These are phyloP conservation scores for Axea sp. DNA, from an alignment of 2,888 invertebrate species.

Conservation along the genomic window DNA sequence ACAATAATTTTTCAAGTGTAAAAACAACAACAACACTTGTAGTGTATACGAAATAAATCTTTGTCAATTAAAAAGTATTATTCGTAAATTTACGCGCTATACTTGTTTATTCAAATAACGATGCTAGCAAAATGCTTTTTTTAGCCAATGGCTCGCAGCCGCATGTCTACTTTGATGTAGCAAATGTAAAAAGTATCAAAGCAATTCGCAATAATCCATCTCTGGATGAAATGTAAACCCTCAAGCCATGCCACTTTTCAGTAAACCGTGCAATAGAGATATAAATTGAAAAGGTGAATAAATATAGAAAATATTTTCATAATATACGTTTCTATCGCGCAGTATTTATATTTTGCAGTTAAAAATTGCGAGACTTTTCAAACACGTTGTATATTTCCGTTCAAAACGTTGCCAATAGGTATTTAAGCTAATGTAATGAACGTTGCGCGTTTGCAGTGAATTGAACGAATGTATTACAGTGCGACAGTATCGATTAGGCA, in stretches of 20 bases:
- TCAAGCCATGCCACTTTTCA: slow-evolving; percentile 15
- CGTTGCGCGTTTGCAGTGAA: slow-evolving; percentile 9
- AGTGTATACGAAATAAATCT: too few species aligned
- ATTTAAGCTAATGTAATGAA: slow-evolving; percentile 24
- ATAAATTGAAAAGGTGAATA: slow-evolving; percentile 35
- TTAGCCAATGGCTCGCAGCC: slow-evolving; percentile 7
- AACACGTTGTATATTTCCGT: too few species aligned
- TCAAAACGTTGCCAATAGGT: slow-evolving; percentile 5
- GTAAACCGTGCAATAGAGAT: slow-evolving; percentile 10
- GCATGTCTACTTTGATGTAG: slow-evolving; percentile 10
- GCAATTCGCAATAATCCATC: slow-evolving; percentile 37
- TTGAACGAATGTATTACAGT: slow-evolving; percentile 19
- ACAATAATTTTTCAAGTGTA: too few species aligned
- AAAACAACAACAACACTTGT: too few species aligned
- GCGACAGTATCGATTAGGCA: slow-evolving; percentile 14
- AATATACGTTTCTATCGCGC: not conserved
- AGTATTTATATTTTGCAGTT: too few species aligned
- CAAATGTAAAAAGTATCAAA: slow-evolving; percentile 25
- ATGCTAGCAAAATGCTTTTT: slow-evolving; percentile 18
- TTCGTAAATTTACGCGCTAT: slow-evolving; percentile 2
- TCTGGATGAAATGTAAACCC: slow-evolving; percentile 27
- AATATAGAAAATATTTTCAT: slow-evolving; percentile 16
- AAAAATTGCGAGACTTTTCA: too few species aligned
- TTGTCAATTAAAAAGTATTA: slow-evolving; percentile 6
- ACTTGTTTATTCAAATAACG: slow-evolving; percentile 1